Conservation (phyloP, 2,797 vertebrate genomes). For the Gambelia wislizenii region DNA sequence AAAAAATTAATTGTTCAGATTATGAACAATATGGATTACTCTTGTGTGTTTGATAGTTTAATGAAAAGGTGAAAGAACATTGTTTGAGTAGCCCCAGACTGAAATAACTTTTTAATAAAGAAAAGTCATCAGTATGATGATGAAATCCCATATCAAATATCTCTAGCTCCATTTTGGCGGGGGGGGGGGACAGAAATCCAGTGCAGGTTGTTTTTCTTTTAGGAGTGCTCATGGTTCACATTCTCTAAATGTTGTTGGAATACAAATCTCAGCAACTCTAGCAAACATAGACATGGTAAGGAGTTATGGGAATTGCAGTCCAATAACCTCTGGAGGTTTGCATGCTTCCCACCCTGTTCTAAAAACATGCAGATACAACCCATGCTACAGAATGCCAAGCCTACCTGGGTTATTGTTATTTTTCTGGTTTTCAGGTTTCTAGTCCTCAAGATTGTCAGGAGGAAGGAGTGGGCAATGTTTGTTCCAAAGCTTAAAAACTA, state of each 20-base stretch:
- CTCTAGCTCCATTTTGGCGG: neutral
- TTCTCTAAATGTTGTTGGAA: neutral
- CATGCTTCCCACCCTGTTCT: neutral
- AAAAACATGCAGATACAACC: neutral
- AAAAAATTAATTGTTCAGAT: constrained; percentile 23
- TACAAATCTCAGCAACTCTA: no score
- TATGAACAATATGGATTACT: constrained; percentile 13
- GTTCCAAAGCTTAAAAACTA: neutral
- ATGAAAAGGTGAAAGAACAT: constrained; percentile 44
- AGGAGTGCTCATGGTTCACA: no score
- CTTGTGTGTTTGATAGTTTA: constrained; percentile 3
- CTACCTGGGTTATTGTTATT: neutral
- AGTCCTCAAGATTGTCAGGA: neutral
- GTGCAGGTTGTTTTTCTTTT: neutral
- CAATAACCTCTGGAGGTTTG: no score
- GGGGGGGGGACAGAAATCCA: neutral
- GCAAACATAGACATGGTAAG: no score
- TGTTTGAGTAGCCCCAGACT: constrained; percentile 44
- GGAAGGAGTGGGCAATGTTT: neutral
- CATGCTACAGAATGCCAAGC: no score
- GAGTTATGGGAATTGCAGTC: no score
- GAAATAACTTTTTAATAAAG: constrained; percentile 21
- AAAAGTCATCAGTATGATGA: neutral
- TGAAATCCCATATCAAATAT: neutral
- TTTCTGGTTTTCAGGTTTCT: neutral